Conservation (phyloP, 2,113 vertebrate genomes). For the Thinocorus orbignyianus region DNA sequence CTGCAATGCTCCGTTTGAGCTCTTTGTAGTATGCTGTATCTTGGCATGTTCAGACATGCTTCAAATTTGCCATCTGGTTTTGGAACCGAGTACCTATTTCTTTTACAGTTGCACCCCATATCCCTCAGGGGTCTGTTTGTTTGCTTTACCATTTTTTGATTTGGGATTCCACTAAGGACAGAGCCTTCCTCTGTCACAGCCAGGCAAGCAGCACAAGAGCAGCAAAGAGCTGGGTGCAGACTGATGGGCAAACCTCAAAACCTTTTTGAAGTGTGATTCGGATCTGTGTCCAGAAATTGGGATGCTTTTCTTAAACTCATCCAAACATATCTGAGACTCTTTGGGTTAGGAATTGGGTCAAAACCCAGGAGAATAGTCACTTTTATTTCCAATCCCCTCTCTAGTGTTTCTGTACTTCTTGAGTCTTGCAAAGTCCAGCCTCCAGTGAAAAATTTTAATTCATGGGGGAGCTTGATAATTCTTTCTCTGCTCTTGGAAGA, state of each 20-base stretch:
- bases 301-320: constrained; percentile 23
- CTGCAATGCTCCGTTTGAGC: not conserved
- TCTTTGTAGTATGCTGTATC: not conserved
- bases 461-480: not conserved
- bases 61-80: not conserved
- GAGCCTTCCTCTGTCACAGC: not conserved
- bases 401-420: not conserved
- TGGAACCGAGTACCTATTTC: not conserved
- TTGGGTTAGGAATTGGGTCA: not conserved
- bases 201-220: not conserved
- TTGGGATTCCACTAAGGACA: not conserved
- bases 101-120: not conserved
- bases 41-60: not conserved
- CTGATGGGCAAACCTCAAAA: not conserved
- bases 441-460: not conserved
- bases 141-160: not conserved
- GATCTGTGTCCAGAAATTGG: not conserved
- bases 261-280: not conserved
- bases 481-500: not conserved
- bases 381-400: not conserved
- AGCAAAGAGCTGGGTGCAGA: not conserved
- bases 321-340: constrained; percentile 34
- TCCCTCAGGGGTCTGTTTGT: not conserved
- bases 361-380: not conserved
- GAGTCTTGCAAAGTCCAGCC: not conserved